phyloP scores from a whole-genome alignment of 2,113 vertebrate species.

The Melozone crissalis region DNA sequence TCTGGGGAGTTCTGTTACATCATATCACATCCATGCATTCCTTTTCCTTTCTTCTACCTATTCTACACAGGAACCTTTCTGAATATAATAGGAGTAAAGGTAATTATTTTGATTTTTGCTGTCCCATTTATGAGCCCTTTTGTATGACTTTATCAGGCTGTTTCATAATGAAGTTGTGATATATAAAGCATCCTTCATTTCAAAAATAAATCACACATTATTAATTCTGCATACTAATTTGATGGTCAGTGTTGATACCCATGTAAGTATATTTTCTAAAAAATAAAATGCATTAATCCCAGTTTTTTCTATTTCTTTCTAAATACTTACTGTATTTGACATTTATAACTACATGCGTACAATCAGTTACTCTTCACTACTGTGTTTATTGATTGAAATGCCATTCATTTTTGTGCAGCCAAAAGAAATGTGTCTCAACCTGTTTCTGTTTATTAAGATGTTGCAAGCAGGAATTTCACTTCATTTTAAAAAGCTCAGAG shows the following conservation, averaged over 20 bases:
- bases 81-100: neutral
- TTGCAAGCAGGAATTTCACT: constrained; percentile 61
- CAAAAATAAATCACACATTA: constrained; percentile 47
- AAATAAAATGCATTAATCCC: constrained; percentile 39
- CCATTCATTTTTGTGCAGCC: constrained; percentile 66
- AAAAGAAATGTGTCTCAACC: constrained; percentile 40
- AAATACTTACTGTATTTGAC: constrained; percentile 54
- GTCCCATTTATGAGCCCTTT: neutral
- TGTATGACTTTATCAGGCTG: constrained; percentile 23
- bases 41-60: neutral
- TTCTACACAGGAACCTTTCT: neutral
- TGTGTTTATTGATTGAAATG: constrained; percentile 69
- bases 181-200: constrained; percentile 54
- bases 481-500: constrained; percentile 49
- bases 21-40: neutral
- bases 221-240: constrained; percentile 59
- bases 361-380: constrained; percentile 34
- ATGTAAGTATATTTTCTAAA: constrained; percentile 52
- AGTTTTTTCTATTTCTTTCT: constrained; percentile 17
- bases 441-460: constrained; percentile 66
- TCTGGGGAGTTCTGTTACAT: neutral
- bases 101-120: constrained; percentile 27
- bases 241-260: constrained; percentile 56
- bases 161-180: constrained; percentile 48
- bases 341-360: constrained; percentile 22